Base-by-base conservation (phyloP, 2,797 vertebrate genomes). In the Coccyzus lansbergi region DNA sequence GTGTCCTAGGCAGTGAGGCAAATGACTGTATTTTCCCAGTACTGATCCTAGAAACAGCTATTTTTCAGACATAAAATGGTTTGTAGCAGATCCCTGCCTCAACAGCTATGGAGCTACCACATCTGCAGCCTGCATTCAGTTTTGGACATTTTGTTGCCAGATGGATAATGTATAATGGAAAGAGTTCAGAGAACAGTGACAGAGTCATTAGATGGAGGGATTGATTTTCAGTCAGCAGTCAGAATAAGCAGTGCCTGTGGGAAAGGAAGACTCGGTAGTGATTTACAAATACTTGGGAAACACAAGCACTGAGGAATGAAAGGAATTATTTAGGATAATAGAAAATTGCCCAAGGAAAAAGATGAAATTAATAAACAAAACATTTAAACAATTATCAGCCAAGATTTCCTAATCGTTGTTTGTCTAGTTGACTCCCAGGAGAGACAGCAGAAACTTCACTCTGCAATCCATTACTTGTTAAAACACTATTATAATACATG, bases 101-200 rank as follows among this genome's bases (percentile, higher is more conserved):
- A 67, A 62, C 79, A 88, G 83, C 87, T 51, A 71, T 0, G 0
- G 55, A 94, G 74, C 88, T 82, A 88, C 93, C 74, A 86, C 90
- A 93, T 92, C 92, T 85, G 88, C 92, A 94, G 86, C 42, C 92
- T 67, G 80, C 15, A 4, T 31, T 4, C 70, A 49, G 51, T 59
- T 86, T 76, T 65, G 86, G 92, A 86, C 52, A 70, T 92, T 84
- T 63, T 74, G 71, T 65, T 94, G 94, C 96, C 95, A 96, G 92
- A 93, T 86, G 86, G 86, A 91, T 92, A 95, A 95, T 94, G 88
- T 71, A 94, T 92, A 90, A 95, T 94, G 92, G 94, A 95, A 93
- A 56, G 88, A 91, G 88, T 93, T 95, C 93, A 92, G 88, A 93
- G 88, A 92, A 83, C 86, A 93, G 88, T 80, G 93, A 94, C 90